Evolutionary conservation across 2,888 invertebrate species (phyloP).

Genomic region (Macaria notata): DNA sequence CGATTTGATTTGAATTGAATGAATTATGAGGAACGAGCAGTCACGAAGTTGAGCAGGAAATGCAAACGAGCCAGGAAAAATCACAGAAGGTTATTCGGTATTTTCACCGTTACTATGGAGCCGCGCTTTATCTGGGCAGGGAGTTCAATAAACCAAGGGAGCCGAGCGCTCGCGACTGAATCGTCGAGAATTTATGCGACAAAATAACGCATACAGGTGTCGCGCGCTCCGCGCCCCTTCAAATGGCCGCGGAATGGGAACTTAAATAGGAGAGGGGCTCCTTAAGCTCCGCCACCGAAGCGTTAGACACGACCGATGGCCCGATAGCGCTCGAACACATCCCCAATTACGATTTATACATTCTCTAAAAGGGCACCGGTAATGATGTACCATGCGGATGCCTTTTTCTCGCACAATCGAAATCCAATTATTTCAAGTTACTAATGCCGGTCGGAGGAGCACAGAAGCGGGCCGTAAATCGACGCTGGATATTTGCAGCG

Average conservation of each 20-base stretch:
- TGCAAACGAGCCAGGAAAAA: slow-evolving; percentile 62
- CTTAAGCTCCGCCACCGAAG: slow-evolving; percentile 62
- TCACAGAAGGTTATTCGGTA: slow-evolving; percentile 57
- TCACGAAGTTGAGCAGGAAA: slow-evolving; percentile 65
- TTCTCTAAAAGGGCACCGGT: slow-evolving; percentile 74
- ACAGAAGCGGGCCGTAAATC: slow-evolving; percentile 71
- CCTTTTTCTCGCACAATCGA: slow-evolving; percentile 76
- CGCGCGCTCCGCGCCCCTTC: slow-evolving; percentile 67
- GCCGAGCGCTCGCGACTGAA: slow-evolving; percentile 61
- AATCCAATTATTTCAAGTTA: slow-evolving; percentile 80
- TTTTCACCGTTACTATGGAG: slow-evolving; percentile 59
- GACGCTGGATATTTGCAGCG: slow-evolving; percentile 74
- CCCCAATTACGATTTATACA: slow-evolving; percentile 76
- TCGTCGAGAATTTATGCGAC: slow-evolving; percentile 74
- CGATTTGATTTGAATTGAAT: slow-evolving; percentile 78
- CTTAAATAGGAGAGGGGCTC: slow-evolving; percentile 67
- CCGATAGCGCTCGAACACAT: slow-evolving; percentile 62
- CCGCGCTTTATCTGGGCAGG: slow-evolving; percentile 62
- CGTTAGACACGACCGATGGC: slow-evolving; percentile 68
- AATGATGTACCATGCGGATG: slow-evolving; percentile 68
- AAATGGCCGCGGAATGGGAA: slow-evolving; percentile 65
- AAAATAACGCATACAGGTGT: slow-evolving; percentile 80
- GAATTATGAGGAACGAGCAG: slow-evolving; percentile 66
- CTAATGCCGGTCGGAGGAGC: slow-evolving; percentile 68
- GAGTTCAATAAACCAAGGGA: slow-evolving; percentile 75